phyloP scores from a whole-genome alignment of 2,113 vertebrate species.

The Leptodactylus fuscus region DNA sequence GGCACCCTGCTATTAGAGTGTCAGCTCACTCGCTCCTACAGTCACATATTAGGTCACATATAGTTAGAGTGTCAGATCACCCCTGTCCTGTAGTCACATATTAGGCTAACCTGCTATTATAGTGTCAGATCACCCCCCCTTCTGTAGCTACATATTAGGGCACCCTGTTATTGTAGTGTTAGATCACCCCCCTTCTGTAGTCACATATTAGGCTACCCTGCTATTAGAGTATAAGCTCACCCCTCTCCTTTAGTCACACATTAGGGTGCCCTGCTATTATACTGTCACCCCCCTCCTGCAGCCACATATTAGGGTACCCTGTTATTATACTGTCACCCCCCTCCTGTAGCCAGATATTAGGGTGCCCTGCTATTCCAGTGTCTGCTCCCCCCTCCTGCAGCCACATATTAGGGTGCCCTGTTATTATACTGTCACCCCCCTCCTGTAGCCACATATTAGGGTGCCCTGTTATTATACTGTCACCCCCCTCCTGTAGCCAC shows the following conservation, averaged over 20 bases:
- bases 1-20: not conserved
- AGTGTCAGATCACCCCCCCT: not conserved
- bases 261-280: not conserved
- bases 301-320: not conserved
- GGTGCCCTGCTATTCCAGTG: not conserved
- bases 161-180: too few relatives aligned
- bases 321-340: slow-evolving; percentile 12
- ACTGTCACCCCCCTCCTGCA: slow-evolving; percentile 42
- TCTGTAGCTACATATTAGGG: too few relatives aligned
- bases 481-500: not conserved
- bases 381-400: slow-evolving; percentile 10
- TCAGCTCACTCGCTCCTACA: slow-evolving; percentile 4
- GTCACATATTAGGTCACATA: too few relatives aligned
- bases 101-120: not conserved
- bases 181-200: too few relatives aligned
- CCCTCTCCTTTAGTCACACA: not conserved
- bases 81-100: too few relatives aligned
- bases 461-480: too few relatives aligned
- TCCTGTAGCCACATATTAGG: too few relatives aligned
- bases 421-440: not conserved
- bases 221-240: not conserved
- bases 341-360: not conserved
- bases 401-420: not conserved
- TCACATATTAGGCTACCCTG: too few relatives aligned
- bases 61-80: too few relatives aligned